Evolutionary conservation across 2,888 invertebrate species (phyloP).

Genomic region (Cistogaster globosa): DNA sequence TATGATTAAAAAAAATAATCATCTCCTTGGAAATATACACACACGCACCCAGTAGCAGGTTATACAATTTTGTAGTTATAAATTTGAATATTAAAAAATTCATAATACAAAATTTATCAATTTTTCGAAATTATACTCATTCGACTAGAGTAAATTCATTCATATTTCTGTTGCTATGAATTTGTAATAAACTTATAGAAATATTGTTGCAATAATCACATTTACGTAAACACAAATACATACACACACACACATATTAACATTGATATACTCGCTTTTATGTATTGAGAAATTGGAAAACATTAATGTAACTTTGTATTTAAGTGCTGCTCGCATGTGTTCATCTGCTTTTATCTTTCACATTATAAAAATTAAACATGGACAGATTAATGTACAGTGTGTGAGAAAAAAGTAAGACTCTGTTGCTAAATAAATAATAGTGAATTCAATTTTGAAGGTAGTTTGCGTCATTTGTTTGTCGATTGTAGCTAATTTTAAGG

Average conservation of each 20-base stretch:
- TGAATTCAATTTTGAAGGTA: too few species aligned
- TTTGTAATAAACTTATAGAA: constrained; percentile 52
- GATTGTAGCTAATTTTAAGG: too few species aligned
- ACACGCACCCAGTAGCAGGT: neutral
- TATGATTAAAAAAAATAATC: constrained; percentile 2
- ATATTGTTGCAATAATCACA: constrained; percentile 56
- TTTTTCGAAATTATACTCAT: constrained; percentile 40
- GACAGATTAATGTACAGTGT: constrained; percentile 27
- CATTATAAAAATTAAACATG: constrained; percentile 41
- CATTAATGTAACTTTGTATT: constrained; percentile 47
- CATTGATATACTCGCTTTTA: neutral
- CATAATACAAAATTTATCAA: constrained; percentile 57
- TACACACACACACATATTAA: neutral
- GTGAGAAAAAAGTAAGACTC: neutral
- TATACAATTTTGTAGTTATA: neutral
- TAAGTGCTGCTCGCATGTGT: constrained; percentile 36
- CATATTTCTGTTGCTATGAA: constrained; percentile 38
- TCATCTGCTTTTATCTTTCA: constrained; percentile 51
- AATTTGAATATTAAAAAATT: constrained; percentile 48
- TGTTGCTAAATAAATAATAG: too few species aligned
- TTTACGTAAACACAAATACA: neutral
- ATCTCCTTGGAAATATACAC: neutral
- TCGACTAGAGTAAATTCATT: constrained; percentile 13
- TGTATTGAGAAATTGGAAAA: neutral
- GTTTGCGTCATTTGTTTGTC: too few species aligned